Conservation (phyloP, 2,113 vertebrate species). For the Penelope pileata region DNA sequence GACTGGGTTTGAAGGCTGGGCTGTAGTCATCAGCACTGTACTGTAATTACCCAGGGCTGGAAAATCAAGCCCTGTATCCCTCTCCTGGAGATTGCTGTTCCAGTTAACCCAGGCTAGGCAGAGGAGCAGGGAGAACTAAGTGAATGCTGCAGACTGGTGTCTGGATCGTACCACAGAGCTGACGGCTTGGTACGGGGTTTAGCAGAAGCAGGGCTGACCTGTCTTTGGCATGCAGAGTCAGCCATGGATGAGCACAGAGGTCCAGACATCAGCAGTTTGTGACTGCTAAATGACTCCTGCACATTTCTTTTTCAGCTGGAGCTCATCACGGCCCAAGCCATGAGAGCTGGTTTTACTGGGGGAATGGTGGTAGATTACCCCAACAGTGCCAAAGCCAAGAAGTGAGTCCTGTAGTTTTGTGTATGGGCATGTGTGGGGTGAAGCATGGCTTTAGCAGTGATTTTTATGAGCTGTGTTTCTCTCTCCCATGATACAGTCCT, state of each 20-base stretch:
- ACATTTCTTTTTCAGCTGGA: conserved; percentile 81
- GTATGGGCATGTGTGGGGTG: neutral
- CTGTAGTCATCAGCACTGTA: neutral
- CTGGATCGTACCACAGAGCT: neutral
- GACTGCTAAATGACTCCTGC: neutral
- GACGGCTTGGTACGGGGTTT: neutral
- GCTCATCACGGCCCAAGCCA: conserved; percentile 92
- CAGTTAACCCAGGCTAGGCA: neutral
- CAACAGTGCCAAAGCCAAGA: conserved; percentile 96
- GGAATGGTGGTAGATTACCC: conserved; percentile 98
- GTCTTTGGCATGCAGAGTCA: rapidly evolving
- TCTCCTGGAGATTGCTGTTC: neutral
- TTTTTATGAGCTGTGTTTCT: neutral
- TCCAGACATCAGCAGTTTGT: neutral
- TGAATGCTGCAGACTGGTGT: neutral
- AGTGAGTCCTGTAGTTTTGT: conserved; percentile 79
- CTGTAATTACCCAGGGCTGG: neutral
- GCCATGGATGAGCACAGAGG: neutral
- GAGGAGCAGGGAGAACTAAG: neutral
- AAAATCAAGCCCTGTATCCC: neutral
- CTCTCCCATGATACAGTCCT: neutral
- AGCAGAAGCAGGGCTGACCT: neutral
- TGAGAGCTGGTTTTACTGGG: conserved; percentile 92
- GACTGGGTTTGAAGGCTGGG: neutral
- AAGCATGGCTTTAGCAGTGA: neutral